Base-by-base conservation (phyloP, 1,140 invertebrate genomes). In the Monomorium pharaonis region DNA sequence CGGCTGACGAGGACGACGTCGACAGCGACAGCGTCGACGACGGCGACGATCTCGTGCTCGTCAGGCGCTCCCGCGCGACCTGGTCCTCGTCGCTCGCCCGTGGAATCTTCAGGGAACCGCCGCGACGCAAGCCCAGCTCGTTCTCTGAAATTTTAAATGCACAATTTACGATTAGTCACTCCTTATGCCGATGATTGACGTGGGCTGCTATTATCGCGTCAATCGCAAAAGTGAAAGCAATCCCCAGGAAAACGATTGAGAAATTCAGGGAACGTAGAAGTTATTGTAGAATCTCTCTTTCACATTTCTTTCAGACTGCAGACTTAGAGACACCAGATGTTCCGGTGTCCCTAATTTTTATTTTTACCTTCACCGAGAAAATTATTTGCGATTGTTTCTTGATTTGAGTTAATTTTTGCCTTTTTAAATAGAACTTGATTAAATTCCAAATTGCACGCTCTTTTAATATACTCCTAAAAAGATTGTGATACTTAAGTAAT, bases 61-160 rank as follows among this genome's bases (percentile, higher is more conserved):
- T 42, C 12, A 42, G 14, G 2, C 18, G 65, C 7, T 62, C 27
- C 42, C 49, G 63, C 18, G 56, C 60, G 58, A 14, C 86, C 7
- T 62, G 70, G 27, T 67, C 65, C 27, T 89, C 74, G 16, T 58
- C 65, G 30, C 9, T 62, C 18, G 54, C 75, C 3, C 88, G 91
- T 14, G 91, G 60, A n/a, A 94, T 85, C 62, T 91, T 91, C n/a
- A 94, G 70, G 0, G 93, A 94, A 27, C 88, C 90, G 16, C 91
- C 81, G 21, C 93, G 92, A 56, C 92, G 89, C 56, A 93, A 62
- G 30, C 90, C 90, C 56, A 91, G 51, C 84, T 94, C 92, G 70
- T 88, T 92, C 72, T 94, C 93, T 94, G 91, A 37, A 93, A 94
- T 63, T 69, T 58, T 12, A 16, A 37, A 42, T 37, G 6, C 44